Base-by-base conservation (phyloP, 2,797 vertebrate species). In the Eulemur coronatus region DNA sequence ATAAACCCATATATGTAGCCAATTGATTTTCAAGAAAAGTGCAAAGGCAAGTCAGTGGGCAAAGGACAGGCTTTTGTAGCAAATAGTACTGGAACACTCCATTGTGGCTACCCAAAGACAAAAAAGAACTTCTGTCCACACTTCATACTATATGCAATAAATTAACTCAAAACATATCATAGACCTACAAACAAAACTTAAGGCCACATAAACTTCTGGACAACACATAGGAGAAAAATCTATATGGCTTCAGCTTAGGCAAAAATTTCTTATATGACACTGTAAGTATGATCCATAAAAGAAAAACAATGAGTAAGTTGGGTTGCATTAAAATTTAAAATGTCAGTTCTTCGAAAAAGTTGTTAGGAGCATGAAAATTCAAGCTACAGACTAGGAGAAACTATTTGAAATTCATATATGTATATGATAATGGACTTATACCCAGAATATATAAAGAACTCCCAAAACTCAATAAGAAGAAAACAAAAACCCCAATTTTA, bases 151-250 rank as follows among this genome's bases (percentile, higher is more conserved):
- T 18, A 79, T 73, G 41, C 9, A 80, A 75, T 88, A 50, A 79
- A 57, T 55, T 24, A 80, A 55, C 28, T 67, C 43, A 73, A 91
- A 73, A 91, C 67, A n/a, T 73, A 91, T 48, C 41, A 76, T 12
- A 88, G 63, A 33, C 52, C 7, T 48, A 65, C 43, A 79, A 46
- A 46, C 7, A 76, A 78, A 76, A 78, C 35, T 24, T 48, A 75
- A 93, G 38, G 61, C 48, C 84, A 50, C 85, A 43, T 15, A 84
- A 82, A 57, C 6, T 46, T 90, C 35, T 24, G 30, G 10, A 57
- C 85, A 92, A 73, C 80, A 26, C 10, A 80, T 1, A 93, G 30
- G 18, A 91, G n/a, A 88, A 95, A 95, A 91, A 84, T 61, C 46
- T 72, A 73, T 28, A 15, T 72, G 15, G 65, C 5, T 4, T 73